Evolutionary conservation across 1,140 invertebrate species (phyloP), one percentile per base, ranked within the genome.

Genomic region (Harlomillsia oculata): DNA sequence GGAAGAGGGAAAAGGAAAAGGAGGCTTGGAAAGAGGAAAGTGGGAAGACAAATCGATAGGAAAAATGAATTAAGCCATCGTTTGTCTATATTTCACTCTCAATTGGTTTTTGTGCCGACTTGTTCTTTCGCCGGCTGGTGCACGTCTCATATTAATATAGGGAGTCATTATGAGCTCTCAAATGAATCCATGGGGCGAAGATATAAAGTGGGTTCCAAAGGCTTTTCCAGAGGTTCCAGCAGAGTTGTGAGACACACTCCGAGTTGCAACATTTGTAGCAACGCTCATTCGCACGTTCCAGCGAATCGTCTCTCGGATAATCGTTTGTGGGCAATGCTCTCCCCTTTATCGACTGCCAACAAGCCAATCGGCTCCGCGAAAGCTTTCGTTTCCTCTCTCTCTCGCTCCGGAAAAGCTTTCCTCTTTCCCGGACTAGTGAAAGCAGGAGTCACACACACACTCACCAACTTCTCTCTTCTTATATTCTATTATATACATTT

Each of bases 111-210:
- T 44, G 57, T 63, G 56, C 49, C 56, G 53, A 50, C n/a, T n/a
- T n/a, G 41, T 39, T 50, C 56, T 50, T 53, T 56, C 58, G 46
- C 49, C 50, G 36, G 29, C 36, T 52, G 54, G 26, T 48, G 52
- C 26, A 49, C 40, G 56, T 53, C 39, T 53, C 54, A 59, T 61
- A 61, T 64, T 63, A 62, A 62, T 62, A 60, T 56, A 62, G 54
- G 46, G 44, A 56, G 63, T 66, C 65, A 66, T 66, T 66, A 66
- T 65, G 57, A 65, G 65, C 57, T 59, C 61, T 63, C 63, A 66
- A 66, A 66, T 66, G 65, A 66, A 66, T 66, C 65, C 54, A 64
- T 62, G 56, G 43, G 46, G 37, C 52, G 25, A 37, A 57, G 30
- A 52, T 54, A 51, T 39, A 44, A 43, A 32, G 20, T 49, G 34